Evolutionary conservation across 1,140 invertebrate species (phyloP).

Genomic region (Carposina sasakii): DNA sequence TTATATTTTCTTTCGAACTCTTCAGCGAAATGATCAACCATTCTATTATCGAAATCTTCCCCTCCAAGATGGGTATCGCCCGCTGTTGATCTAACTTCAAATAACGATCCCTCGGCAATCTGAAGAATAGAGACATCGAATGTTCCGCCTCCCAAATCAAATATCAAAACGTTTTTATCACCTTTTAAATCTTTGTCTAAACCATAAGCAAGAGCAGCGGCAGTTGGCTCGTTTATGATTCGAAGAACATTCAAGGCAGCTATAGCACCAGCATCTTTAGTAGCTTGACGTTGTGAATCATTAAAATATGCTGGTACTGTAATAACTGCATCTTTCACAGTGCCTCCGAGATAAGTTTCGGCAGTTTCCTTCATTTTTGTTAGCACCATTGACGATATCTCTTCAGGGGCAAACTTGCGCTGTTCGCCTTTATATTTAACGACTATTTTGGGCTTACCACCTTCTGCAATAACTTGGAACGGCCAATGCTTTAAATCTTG

Average conservation of each 20-base stretch:
- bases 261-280: conserved; percentile 85
- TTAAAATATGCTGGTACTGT: conserved; percentile 82
- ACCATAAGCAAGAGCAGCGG: conserved; percentile 88
- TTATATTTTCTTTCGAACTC: conserved; percentile 91
- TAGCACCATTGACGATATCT: conserved; percentile 90
- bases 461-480: conserved; percentile 80
- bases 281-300: conserved; percentile 78
- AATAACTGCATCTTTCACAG: conserved; percentile 78
- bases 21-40: conserved; percentile 85
- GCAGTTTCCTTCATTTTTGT: conserved; percentile 83
- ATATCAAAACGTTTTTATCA: conserved; percentile 82
- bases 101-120: conserved; percentile 88
- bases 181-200: conserved; percentile 89
- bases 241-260: conserved; percentile 86
- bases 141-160: conserved; percentile 83
- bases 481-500: conserved; percentile 87
- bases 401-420: conserved; percentile 87
- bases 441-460: conserved; percentile 83
- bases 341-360: conserved; percentile 74
- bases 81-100: conserved; percentile 86
- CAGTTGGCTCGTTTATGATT: conserved; percentile 88
- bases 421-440: conserved; percentile 84
- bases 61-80: conserved; percentile 84
- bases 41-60: conserved; percentile 85
- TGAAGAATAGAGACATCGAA: conserved; percentile 91